phyloP scores from a whole-genome alignment of 2,888 invertebrate genomes.

The Chymomyza procnemis region DNA sequence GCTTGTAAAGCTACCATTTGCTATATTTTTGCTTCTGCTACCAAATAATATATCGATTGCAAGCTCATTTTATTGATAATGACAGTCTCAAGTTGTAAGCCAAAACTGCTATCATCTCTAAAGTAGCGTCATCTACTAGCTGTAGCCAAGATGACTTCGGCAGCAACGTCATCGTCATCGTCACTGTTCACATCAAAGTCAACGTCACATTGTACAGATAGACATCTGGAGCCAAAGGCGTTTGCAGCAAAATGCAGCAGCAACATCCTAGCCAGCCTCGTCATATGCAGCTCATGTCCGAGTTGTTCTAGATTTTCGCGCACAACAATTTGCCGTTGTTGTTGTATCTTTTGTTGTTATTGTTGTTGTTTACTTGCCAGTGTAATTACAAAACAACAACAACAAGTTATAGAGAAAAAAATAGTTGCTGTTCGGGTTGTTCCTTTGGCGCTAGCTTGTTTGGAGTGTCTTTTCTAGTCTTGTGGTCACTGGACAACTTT shows the following conservation, averaged over 20 bases:
- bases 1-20: conserved; percentile 17
- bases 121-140: conserved; percentile 12
- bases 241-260: background rate
- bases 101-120: conserved; percentile 56
- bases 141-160: background rate
- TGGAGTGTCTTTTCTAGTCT: conserved; percentile 39
- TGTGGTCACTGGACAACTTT: conserved; percentile 51
- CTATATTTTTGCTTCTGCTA: conserved; percentile 25
- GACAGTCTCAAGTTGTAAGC: conserved; percentile 72
- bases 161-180: conserved; percentile 13
- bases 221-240: conserved; percentile 3
- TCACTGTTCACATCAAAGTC: background rate
- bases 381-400: conserved; percentile 60
- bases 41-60: conserved; percentile 58
- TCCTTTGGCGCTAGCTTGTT: conserved; percentile 63
- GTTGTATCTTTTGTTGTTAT: background rate
- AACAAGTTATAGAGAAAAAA: conserved; percentile 9
- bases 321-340: conserved; percentile 46
- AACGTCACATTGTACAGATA: background rate
- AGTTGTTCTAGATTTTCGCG: conserved; percentile 66
- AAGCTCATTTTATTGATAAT: conserved; percentile 71
- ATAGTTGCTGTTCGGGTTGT: conserved; percentile 61
- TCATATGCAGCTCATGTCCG: conserved; percentile 65
- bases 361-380: conserved; percentile 39
- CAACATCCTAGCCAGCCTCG: conserved; percentile 48